These are phyloP conservation scores for Metallyticus violacea DNA, from an alignment of 2,888 invertebrate genomes.

Conservation along the genomic window DNA sequence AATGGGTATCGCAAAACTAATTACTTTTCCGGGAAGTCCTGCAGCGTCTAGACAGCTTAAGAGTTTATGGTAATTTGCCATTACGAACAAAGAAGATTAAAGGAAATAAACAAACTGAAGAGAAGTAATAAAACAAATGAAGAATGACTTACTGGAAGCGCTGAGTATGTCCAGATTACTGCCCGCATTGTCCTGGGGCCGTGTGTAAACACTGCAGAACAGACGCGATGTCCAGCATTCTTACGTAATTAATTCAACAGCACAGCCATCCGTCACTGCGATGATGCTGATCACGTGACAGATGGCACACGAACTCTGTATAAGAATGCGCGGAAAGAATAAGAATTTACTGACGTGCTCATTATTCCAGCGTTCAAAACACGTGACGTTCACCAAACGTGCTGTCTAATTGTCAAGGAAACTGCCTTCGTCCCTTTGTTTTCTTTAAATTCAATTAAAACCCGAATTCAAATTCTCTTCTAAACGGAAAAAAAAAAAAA, in stretches of 20 bases:
- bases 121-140: background rate
- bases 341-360: background rate
- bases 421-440: background rate
- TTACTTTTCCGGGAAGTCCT: background rate
- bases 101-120: background rate
- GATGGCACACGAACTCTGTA: constrained; percentile 17
- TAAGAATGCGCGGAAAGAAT: background rate
- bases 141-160: background rate
- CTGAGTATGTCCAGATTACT: background rate
- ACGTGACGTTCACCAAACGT: background rate
- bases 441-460: background rate
- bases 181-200: too few species aligned
- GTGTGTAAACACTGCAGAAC: background rate
- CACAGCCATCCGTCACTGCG: background rate
- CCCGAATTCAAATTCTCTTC: too few species aligned
- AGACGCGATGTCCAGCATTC: background rate
- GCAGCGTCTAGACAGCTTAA: background rate
- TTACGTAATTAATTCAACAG: background rate
- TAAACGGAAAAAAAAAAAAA: too few species aligned
- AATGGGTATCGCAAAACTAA: background rate
- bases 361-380: background rate
- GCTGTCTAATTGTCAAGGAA: background rate
- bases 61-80: background rate
- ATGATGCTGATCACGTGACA: constrained; percentile 1
- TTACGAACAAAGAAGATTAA: background rate